These are phyloP conservation scores for Brotogeris chrysoptera DNA, from an alignment of 2,797 vertebrate species.

Conservation along the genomic window DNA sequence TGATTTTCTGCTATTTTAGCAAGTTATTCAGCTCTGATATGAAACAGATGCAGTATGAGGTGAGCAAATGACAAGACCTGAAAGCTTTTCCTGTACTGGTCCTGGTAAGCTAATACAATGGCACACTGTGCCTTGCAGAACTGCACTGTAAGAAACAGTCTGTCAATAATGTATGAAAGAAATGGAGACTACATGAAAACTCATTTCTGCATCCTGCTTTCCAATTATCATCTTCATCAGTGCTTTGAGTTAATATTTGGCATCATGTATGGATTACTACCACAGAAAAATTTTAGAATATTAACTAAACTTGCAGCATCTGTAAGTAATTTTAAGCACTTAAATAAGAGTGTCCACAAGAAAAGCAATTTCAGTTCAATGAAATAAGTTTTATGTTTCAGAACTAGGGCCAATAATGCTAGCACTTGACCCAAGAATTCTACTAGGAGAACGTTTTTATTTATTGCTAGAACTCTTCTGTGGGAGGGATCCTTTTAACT, in stretches of 20 bases:
- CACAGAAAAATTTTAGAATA: background rate
- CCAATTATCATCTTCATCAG: background rate
- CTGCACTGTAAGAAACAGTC: background rate
- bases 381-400: background rate
- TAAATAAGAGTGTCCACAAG: background rate
- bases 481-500: background rate
- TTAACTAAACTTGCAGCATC: background rate
- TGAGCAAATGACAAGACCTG: background rate
- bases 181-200: background rate
- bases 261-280: background rate
- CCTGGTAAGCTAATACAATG: background rate
- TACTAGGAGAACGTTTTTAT: background rate
- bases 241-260: background rate
- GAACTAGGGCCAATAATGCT: background rate
- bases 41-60: background rate
- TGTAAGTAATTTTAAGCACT: background rate
- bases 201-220: background rate
- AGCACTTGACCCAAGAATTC: background rate
- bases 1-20: background rate
- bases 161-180: background rate
- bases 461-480: background rate
- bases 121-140: background rate
- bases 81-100: background rate
- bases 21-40: background rate
- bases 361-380: background rate